Percentiles rank a stretch among this genome's conserved stretches.
phyloP scores from a whole-genome alignment of 2,888 invertebrate genomes.

The Tetragnatha montana region DNA sequence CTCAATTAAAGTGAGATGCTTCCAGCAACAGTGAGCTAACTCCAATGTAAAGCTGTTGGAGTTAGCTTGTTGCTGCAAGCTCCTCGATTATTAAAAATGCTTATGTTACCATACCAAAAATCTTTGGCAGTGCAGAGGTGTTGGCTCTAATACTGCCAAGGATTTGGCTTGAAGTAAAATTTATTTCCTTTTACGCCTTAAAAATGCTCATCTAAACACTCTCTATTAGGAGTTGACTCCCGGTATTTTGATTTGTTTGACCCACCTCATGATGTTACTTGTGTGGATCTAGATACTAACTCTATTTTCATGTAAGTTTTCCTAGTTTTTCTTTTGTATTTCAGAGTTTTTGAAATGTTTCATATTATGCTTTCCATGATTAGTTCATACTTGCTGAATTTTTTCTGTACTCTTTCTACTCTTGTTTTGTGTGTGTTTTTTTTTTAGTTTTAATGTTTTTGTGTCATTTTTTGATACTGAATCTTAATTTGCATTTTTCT shows the following conservation, averaged over 20 bases:
- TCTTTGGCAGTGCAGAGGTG: too few relatives aligned
- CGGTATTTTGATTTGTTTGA: constrained; percentile 97
- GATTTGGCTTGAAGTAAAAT: too few relatives aligned
- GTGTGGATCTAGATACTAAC: constrained; percentile 98
- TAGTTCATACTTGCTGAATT: neutral
- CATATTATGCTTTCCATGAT: neutral
- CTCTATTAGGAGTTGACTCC: constrained; percentile 86
- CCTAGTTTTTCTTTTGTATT: neutral
- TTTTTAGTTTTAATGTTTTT: constrained; percentile 60
- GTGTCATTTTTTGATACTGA: constrained; percentile 72
- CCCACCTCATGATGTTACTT: constrained; percentile 96
- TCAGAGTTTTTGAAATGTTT: too few relatives aligned
- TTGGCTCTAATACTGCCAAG: too few relatives aligned
- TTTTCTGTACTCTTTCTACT: neutral
- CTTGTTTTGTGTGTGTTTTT: neutral
- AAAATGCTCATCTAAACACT: neutral
- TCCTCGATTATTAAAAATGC: too few relatives aligned
- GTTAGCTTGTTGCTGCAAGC: too few relatives aligned
- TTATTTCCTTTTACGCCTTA: too few relatives aligned
- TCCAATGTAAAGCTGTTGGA: too few relatives aligned
- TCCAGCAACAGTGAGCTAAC: too few relatives aligned
- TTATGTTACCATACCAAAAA: too few relatives aligned
- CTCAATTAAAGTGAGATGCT: too few relatives aligned
- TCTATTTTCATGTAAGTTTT: constrained; percentile 83
- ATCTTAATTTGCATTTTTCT: neutral